These are phyloP conservation scores for Protonibea diacanthus DNA, from an alignment of 2,797 vertebrate genomes.

Conservation along the genomic window DNA sequence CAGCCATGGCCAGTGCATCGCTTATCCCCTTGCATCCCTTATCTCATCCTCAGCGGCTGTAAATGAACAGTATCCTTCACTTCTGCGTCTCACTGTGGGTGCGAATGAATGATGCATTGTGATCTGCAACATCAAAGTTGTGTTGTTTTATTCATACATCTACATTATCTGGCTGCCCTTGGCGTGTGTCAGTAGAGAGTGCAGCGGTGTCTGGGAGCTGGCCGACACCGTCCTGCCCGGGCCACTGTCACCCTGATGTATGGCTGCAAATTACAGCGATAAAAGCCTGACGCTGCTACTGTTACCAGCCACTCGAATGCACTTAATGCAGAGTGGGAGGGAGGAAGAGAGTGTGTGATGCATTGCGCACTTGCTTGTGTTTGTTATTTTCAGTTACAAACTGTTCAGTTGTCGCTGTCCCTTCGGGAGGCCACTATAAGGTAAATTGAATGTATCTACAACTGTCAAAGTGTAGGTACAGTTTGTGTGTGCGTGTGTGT, in stretches of 20 bases:
- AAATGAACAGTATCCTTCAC: slow-evolving; percentile 67
- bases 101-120: slow-evolving; percentile 73
- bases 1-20: slow-evolving; percentile 68
- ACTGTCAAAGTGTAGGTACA: slow-evolving; percentile 63
- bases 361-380: slow-evolving; percentile 38
- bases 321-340: slow-evolving; percentile 69
- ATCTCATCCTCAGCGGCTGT: slow-evolving; percentile 63
- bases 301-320: slow-evolving; percentile 70
- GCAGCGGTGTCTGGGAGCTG: slow-evolving; percentile 53
- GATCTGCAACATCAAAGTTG: slow-evolving; percentile 74
- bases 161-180: slow-evolving; percentile 78
- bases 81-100: slow-evolving; percentile 50
- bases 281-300: slow-evolving; percentile 74
- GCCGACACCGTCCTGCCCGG: slow-evolving; percentile 60
- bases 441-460: slow-evolving; percentile 70
- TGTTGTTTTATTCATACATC: slow-evolving; percentile 80
- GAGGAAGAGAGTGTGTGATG: slow-evolving; percentile 39
- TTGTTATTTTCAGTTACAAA: slow-evolving; percentile 64
- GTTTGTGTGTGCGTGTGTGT: slow-evolving; percentile 51
- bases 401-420: slow-evolving; percentile 60
- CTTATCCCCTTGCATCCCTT: slow-evolving; percentile 66
- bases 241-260: slow-evolving; percentile 77
- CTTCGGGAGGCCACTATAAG: slow-evolving; percentile 68
- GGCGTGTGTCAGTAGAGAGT: slow-evolving; percentile 64
- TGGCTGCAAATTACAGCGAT: slow-evolving; percentile 75